Percentiles rank a stretch among this genome's conserved stretches.
Evolutionary conservation across 2,797 vertebrate genomes (phyloP).

Genomic region (Apogon hyalosoma): DNA sequence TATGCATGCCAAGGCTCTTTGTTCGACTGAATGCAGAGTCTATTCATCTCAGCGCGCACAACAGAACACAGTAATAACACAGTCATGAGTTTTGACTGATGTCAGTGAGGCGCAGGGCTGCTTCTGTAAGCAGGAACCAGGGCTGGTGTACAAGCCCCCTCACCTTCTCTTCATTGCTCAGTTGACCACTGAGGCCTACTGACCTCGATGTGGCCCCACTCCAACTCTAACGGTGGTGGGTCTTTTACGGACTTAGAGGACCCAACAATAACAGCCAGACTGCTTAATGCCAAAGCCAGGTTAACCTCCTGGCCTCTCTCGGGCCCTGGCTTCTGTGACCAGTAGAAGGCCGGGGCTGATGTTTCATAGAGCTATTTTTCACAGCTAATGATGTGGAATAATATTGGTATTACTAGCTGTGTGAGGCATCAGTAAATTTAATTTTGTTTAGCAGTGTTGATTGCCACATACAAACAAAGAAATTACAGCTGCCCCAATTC

Average conservation of each 20-base stretch:
- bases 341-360: slow-evolving; percentile 45
- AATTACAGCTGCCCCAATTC: slow-evolving; percentile 79
- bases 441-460: slow-evolving; percentile 59
- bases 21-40: slow-evolving; percentile 70
- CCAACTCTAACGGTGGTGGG: slow-evolving; percentile 52
- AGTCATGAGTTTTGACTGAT: slow-evolving; percentile 77
- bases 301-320: slow-evolving; percentile 71
- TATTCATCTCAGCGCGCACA: slow-evolving; percentile 73
- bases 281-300: slow-evolving; percentile 74
- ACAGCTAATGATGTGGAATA: slow-evolving; percentile 70
- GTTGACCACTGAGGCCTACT: slow-evolving; percentile 61
- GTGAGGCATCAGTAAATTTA: slow-evolving; percentile 58
- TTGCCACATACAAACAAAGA: slow-evolving; percentile 70
- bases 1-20: slow-evolving; percentile 78
- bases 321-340: slow-evolving; percentile 61
- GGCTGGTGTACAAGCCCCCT: slow-evolving; percentile 25
- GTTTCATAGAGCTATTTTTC: slow-evolving; percentile 67
- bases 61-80: slow-evolving; percentile 76
- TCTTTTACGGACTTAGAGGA: slow-evolving; percentile 63
- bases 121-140: slow-evolving; percentile 64
- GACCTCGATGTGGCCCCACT: slow-evolving; percentile 69
- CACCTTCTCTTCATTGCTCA: slow-evolving; percentile 52
- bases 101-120: slow-evolving; percentile 62
- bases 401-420: slow-evolving; percentile 50
- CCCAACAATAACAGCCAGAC: slow-evolving; percentile 61